Evolutionary conservation across 2,113 vertebrate species (phyloP).

Genomic region (Phycodurus eques): DNA sequence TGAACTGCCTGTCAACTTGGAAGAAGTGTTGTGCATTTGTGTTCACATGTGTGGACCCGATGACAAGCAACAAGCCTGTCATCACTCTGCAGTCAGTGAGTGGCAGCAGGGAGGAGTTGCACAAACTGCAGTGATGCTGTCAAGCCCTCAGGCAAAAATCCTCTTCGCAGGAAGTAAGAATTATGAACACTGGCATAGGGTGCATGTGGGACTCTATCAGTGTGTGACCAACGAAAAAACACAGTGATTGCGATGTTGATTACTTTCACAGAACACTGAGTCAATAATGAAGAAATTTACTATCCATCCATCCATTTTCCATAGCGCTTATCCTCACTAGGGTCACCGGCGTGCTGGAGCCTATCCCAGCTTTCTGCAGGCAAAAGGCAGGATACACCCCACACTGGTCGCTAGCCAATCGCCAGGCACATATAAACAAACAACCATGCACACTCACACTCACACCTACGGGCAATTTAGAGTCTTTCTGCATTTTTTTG

Average conservation of each 20-base stretch:
- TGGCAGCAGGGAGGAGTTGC: conserved; percentile 26
- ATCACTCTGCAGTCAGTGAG: conserved; percentile 42
- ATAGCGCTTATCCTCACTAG: too few relatives aligned
- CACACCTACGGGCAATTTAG: too few relatives aligned
- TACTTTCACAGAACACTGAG: conserved; percentile 2
- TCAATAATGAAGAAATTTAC: conserved; percentile 5
- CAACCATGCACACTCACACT: too few relatives aligned
- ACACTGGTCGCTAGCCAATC: too few relatives aligned
- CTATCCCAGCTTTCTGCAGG: too few relatives aligned
- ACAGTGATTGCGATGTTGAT: neutral
- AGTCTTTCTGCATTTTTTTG: too few relatives aligned
- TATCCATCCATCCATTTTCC: too few relatives aligned
- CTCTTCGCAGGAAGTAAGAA: conserved; percentile 29
- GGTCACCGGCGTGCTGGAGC: too few relatives aligned
- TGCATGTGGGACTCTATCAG: conserved; percentile 9
- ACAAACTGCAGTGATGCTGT: conserved; percentile 35
- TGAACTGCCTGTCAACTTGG: neutral
- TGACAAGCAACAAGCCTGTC: conserved; percentile 27
- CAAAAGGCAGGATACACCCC: too few relatives aligned
- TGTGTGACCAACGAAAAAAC: conserved; percentile 22
- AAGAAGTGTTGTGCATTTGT: neutral
- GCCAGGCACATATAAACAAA: too few relatives aligned
- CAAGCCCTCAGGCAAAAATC: conserved; percentile 30
- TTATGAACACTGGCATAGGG: conserved; percentile 4
- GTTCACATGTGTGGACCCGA: neutral